Evolutionary conservation across 2,888 invertebrate species (phyloP).

Genomic region (Heliothis peltigera): DNA sequence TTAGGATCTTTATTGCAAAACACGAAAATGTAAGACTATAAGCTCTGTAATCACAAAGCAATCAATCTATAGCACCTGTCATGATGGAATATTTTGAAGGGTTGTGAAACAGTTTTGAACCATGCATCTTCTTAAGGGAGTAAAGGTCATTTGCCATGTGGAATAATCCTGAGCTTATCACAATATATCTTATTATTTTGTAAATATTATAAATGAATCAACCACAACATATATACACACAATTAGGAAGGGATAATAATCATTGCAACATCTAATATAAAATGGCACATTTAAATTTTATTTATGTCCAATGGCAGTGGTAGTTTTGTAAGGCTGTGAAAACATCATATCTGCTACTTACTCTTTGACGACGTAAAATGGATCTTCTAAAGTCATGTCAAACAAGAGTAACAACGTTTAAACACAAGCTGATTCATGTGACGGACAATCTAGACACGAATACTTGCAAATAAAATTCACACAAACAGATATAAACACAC

Average conservation of each 20-base stretch:
- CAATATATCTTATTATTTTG: not conserved
- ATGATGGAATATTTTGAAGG: no score
- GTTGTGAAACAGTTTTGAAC: not conserved
- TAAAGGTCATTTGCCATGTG: not conserved
- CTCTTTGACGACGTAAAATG: constrained; percentile 99
- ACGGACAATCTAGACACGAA: constrained; percentile 60
- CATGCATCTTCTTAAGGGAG: not conserved
- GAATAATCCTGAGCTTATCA: not conserved
- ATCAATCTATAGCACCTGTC: not conserved
- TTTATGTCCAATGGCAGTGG: not conserved
- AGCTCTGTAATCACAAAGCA: not conserved
- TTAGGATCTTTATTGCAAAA: not conserved
- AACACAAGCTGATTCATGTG: constrained; percentile 78
- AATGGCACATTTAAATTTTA: not conserved
- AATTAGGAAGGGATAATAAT: not conserved
- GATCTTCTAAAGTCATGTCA: constrained; percentile 99
- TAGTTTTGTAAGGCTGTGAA: constrained; percentile 26
- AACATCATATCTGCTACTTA: constrained; percentile 90
- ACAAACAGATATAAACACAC: constrained; percentile 68
- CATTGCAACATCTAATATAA: not conserved
- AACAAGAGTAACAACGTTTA: constrained; percentile 78
- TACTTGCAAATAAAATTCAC: constrained; percentile 56
- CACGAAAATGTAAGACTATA: not conserved
- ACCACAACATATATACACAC: not conserved
- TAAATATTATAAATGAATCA: not conserved